Evolutionary conservation across 2,113 vertebrate genomes (phyloP).

Genomic region (Otolemur garnettii): DNA sequence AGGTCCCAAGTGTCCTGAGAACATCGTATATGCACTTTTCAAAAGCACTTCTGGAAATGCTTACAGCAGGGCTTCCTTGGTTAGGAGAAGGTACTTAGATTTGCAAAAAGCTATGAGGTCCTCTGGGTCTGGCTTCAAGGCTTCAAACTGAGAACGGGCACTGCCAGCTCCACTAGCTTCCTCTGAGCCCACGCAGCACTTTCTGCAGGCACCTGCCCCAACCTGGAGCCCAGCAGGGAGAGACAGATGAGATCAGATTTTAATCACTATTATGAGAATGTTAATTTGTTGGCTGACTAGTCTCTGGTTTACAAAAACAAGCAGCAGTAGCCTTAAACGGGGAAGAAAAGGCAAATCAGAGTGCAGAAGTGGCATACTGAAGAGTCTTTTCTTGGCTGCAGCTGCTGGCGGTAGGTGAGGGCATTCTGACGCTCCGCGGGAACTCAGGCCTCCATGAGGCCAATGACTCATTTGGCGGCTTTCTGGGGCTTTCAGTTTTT

Average conservation of each 20-base stretch:
- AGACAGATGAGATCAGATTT: conserved; percentile 11
- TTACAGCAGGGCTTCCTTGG: background rate
- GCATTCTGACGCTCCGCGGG: background rate
- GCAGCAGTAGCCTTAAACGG: background rate
- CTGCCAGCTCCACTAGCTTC: background rate
- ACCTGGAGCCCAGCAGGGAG: background rate
- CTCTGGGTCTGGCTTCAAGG: background rate
- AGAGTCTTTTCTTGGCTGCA: background rate
- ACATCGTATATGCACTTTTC: background rate
- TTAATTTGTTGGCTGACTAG: background rate
- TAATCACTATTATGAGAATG: background rate
- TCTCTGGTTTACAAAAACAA: conserved; percentile 64
- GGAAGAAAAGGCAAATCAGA: background rate
- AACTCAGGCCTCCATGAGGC: background rate
- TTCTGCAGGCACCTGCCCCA: background rate
- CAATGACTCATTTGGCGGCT: background rate
- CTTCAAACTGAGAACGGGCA: background rate
- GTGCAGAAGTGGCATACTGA: background rate
- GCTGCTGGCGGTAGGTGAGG: background rate
- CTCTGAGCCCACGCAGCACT: background rate
- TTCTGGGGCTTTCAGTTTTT: background rate
- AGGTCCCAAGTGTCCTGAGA: background rate
- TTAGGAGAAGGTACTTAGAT: background rate
- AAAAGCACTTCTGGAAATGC: conserved; percentile 53
- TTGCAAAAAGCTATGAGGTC: conserved; percentile 2